Percentiles rank a stretch among this genome's conserved stretches.
phyloP scores from a whole-genome alignment of 1,140 invertebrate genomes.

The Lordiphosa mommai region DNA sequence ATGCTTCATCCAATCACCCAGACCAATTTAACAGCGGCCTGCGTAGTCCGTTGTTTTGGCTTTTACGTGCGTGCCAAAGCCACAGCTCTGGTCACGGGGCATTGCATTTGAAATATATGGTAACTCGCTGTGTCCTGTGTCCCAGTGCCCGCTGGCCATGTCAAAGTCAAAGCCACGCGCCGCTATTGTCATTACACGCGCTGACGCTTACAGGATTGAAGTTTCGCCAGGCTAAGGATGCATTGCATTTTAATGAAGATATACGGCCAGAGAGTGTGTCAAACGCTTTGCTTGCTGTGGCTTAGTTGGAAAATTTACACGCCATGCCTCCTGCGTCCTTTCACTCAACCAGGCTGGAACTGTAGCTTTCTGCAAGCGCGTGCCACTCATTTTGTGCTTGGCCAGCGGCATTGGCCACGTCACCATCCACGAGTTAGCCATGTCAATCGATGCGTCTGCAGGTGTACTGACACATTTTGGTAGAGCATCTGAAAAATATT shows the following conservation, averaged over 20 bases:
- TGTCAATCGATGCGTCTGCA: constrained; percentile 8
- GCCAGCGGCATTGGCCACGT: constrained; percentile 41
- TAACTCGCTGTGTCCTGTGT: constrained; percentile 1
- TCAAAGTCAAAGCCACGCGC: constrained; percentile 75
- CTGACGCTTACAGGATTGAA: constrained; percentile 65
- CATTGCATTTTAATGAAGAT: constrained; percentile 77
- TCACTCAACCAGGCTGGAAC: constrained; percentile 11
- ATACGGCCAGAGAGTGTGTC: constrained; percentile 39
- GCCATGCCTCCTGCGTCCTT: neutral
- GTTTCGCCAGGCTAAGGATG: constrained; percentile 45
- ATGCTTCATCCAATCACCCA: constrained; percentile 37
- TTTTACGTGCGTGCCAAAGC: constrained; percentile 61
- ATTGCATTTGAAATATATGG: constrained; percentile 53
- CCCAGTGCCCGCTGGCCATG: constrained; percentile 39
- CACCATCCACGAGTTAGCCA: constrained; percentile 48
- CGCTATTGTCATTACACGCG: constrained; percentile 73
- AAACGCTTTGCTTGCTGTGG: constrained; percentile 33
- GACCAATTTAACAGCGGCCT: too few species aligned
- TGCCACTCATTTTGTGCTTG: constrained; percentile 44
- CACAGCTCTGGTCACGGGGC: constrained; percentile 50
- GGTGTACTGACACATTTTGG: constrained; percentile 21
- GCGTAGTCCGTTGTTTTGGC: neutral
- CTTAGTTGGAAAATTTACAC: constrained; percentile 61
- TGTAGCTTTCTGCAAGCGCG: constrained; percentile 27
- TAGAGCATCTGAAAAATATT: constrained; percentile 38